phyloP scores from a whole-genome alignment of 2,113 vertebrate genomes.

The Orthonyx spaldingii region DNA sequence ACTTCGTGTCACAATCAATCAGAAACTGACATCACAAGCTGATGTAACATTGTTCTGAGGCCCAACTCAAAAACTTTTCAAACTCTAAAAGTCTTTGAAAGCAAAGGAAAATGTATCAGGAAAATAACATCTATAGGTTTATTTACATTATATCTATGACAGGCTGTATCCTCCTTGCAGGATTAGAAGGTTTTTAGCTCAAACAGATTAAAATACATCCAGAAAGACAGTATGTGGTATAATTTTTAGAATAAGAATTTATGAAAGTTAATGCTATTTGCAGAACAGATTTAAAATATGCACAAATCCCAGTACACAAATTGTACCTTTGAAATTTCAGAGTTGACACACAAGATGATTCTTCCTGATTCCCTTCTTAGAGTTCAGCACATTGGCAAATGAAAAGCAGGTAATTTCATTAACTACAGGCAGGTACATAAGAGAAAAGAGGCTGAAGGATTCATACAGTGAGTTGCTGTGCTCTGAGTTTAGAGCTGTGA shows the following conservation, averaged over 20 bases:
- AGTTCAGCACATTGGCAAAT: not conserved
- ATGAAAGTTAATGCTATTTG: not conserved
- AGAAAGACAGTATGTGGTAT: not conserved
- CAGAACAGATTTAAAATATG: not conserved
- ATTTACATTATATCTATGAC: not conserved
- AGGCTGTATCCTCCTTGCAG: not conserved
- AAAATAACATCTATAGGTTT: not conserved
- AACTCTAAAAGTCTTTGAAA: not conserved
- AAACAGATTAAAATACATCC: not conserved
- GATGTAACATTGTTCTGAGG: not conserved
- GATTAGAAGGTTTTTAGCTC: not conserved
- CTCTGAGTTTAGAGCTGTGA: not conserved
- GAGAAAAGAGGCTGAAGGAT: not conserved
- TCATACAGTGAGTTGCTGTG: not conserved
- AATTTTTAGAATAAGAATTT: not conserved
- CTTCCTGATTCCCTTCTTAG: not conserved
- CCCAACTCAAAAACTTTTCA: not conserved
- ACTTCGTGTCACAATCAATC: not conserved
- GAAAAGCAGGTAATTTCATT: not conserved
- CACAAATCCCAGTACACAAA: not conserved
- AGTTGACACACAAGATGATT: not conserved
- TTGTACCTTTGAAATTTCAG: not conserved
- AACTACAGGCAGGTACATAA: not conserved
- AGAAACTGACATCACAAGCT: not conserved
- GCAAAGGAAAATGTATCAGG: not conserved